These are phyloP conservation scores for Volucella bombylans DNA, from an alignment of 2,888 invertebrate species.

Conservation along the genomic window DNA sequence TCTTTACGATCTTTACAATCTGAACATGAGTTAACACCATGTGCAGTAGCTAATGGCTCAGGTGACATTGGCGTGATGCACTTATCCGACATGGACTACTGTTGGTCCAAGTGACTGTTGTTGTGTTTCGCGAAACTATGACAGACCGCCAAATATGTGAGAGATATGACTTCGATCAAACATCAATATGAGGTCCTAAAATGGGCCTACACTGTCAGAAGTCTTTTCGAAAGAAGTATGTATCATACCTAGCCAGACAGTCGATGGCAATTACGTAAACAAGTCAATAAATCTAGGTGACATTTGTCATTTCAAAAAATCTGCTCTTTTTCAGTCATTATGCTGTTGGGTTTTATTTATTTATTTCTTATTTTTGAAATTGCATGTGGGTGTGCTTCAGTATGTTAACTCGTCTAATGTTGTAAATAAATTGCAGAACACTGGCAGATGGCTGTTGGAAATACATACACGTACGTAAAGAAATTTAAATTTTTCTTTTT, in stretches of 20 bases:
- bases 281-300: conserved; percentile 19
- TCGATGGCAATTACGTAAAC: conserved; percentile 15
- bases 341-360: neutral
- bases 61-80: conserved; percentile 36
- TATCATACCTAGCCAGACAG: conserved; percentile 13
- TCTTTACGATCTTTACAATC: conserved; percentile 27
- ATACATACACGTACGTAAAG: neutral
- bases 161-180: conserved; percentile 54
- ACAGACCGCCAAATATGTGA: conserved; percentile 46
- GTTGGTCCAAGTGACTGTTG: neutral
- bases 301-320: neutral
- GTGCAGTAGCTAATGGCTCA: conserved; percentile 22
- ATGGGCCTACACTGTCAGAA: conserved; percentile 25
- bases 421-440: neutral
- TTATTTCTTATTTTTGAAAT: neutral
- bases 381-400: neutral
- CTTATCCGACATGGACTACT: conserved; percentile 5
- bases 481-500: neutral
- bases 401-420: conserved; percentile 1
- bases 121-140: conserved; percentile 28
- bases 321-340: neutral
- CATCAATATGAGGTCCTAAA: conserved; percentile 49
- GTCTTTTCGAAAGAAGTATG: conserved; percentile 9
- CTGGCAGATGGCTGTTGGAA: neutral
- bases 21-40: conserved; percentile 45